phyloP scores from a whole-genome alignment of 2,888 invertebrate genomes.

The Cabera pusaria region DNA sequence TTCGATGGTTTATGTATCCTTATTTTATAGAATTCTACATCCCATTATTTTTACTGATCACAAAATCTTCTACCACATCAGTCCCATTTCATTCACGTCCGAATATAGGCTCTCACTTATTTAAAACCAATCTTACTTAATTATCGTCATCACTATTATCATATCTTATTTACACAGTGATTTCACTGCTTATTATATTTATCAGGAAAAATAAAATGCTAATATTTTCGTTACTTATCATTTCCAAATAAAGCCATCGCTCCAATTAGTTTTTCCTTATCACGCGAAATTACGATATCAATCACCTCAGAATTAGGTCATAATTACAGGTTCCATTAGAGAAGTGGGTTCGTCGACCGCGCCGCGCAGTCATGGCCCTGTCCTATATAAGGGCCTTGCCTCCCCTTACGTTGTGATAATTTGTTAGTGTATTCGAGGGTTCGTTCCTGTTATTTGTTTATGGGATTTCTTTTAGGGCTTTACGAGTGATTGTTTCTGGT shows the following conservation, averaged over 20 bases:
- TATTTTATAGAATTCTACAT: too few relatives aligned
- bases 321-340: conserved; percentile 33
- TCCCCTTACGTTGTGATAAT: conserved; percentile 29
- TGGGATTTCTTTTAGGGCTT: conserved; percentile 23
- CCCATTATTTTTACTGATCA: too few relatives aligned
- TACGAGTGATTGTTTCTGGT: conserved; percentile 16
- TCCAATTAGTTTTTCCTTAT: conserved; percentile 10
- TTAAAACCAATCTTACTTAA: too few relatives aligned
- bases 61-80: too few relatives aligned
- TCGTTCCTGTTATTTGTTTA: conserved; percentile 28
- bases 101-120: too few relatives aligned
- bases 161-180: too few relatives aligned
- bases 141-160: too few relatives aligned
- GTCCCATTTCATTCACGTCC: too few relatives aligned
- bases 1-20: too few relatives aligned
- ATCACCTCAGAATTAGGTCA: conserved; percentile 30
- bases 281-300: conserved; percentile 23
- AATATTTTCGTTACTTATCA: too few relatives aligned
- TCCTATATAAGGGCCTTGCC: conserved; percentile 25
- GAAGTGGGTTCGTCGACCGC: conserved; percentile 30
- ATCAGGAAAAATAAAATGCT: too few relatives aligned
- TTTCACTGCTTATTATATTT: too few relatives aligned
- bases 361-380: conserved; percentile 26
- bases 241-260: conserved; percentile 1
- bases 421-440: conserved; percentile 25